phyloP scores from a whole-genome alignment of 2,888 invertebrate species.

The Pandemis corylana region DNA sequence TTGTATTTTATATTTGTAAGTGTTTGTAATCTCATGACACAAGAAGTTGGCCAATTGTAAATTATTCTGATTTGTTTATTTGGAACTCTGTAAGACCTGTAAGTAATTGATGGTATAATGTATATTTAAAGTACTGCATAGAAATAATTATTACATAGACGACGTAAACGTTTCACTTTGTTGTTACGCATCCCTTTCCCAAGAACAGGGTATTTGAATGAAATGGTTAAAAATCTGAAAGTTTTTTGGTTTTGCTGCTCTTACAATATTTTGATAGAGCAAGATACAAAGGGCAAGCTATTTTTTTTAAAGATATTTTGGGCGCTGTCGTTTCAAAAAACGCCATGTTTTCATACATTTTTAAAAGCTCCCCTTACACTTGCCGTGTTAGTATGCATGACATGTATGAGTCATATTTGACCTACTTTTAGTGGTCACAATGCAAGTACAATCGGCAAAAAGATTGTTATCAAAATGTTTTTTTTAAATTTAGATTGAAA shows the following conservation, averaged over 20 bases:
- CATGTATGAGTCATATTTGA: too few species aligned
- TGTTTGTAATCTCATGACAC: too few species aligned
- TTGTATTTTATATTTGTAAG: too few species aligned
- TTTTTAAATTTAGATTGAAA: too few species aligned
- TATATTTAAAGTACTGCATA: not conserved
- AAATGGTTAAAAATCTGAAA: not conserved
- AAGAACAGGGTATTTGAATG: conserved; percentile 57
- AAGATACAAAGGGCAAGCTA: not conserved
- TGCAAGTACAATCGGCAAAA: too few species aligned
- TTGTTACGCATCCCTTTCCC: conserved; percentile 45
- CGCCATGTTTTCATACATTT: not conserved
- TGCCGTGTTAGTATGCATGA: too few species aligned
- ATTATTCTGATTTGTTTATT: not conserved
- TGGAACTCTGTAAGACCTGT: not conserved
- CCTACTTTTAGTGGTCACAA: too few species aligned
- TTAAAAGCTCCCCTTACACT: not conserved
- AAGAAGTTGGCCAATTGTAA: not conserved
- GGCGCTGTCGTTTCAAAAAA: not conserved
- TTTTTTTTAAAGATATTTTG: not conserved
- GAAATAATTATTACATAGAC: not conserved
- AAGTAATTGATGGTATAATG: conserved; percentile 8
- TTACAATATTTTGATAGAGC: not conserved
- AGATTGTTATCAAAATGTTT: too few species aligned
- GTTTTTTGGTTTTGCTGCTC: not conserved
- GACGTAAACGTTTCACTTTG: conserved; percentile 8